Percentiles rank a stretch among this genome's conserved stretches.
phyloP scores from a whole-genome alignment of 2,888 invertebrate species.

The Drosophila mulleri region DNA sequence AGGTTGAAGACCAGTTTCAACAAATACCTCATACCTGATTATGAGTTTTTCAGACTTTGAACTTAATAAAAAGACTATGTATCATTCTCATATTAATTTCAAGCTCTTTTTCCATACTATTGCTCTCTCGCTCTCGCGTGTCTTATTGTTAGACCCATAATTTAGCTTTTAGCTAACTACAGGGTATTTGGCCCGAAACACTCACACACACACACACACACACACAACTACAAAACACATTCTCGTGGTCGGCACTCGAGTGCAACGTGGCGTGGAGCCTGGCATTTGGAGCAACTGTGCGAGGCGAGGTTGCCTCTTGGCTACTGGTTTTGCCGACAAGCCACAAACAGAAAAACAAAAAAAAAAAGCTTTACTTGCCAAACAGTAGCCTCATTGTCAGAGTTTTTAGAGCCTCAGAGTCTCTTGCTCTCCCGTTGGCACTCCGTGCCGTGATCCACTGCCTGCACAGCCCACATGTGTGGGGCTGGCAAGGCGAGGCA shows the following conservation, averaged over 20 bases:
- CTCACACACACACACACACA: not conserved
- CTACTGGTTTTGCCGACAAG: conserved; percentile 70
- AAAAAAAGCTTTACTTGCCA: conserved; percentile 45
- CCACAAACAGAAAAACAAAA: conserved; percentile 45
- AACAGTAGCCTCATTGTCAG: conserved; percentile 72
- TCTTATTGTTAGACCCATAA: not conserved
- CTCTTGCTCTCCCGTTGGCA: not conserved
- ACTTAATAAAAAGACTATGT: not conserved
- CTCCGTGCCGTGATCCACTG: conserved; percentile 36
- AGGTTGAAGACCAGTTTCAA: not conserved
- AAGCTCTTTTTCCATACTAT: not conserved
- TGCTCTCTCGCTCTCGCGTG: too few species aligned
- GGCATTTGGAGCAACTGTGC: conserved; percentile 25
- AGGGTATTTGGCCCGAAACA: conserved; percentile 42
- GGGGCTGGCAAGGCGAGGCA: not conserved
- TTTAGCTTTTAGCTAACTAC: conserved; percentile 4
- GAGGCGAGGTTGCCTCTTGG: conserved; percentile 56
- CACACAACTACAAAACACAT: conserved; percentile 30
- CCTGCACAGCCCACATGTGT: conserved; percentile 42
- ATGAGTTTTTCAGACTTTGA: too few species aligned
- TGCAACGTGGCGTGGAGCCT: conserved; percentile 70
- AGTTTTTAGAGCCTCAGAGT: conserved; percentile 46
- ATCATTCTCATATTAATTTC: not conserved
- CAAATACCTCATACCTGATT: not conserved
- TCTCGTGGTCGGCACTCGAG: conserved; percentile 61